phyloP scores from a whole-genome alignment of 2,797 vertebrate species.

The Anabacerthia variegaticeps region DNA sequence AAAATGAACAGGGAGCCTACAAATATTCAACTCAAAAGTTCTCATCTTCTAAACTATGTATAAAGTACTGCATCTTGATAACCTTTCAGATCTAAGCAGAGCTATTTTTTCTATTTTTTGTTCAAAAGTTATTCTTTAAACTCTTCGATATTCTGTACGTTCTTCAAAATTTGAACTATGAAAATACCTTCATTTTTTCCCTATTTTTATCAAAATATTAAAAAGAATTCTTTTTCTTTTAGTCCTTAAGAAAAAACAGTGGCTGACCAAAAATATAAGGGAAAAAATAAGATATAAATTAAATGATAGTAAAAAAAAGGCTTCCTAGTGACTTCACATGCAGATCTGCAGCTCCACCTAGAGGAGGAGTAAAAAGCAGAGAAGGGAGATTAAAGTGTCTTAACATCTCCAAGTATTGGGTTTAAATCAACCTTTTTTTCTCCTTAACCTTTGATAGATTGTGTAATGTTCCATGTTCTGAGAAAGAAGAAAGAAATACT shows the following conservation, averaged over 20 bases:
- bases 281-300: neutral
- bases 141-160: neutral
- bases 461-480: neutral
- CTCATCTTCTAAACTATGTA: neutral
- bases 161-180: neutral
- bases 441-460: neutral
- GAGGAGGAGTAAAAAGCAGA: neutral
- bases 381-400: neutral
- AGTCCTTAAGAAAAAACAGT: neutral
- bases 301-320: neutral
- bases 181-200: neutral
- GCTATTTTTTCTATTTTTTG: neutral
- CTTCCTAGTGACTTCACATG: neutral
- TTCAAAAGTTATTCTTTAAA: neutral
- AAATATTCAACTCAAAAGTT: neutral
- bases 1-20: neutral
- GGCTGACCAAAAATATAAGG: neutral
- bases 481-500: neutral
- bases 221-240: neutral
- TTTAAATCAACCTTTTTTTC: neutral
- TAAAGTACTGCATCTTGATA: neutral
- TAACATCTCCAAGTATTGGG: neutral
- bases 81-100: neutral
- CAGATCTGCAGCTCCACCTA: neutral
- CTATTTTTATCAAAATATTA: neutral